Evolutionary conservation across 2,113 vertebrate species (phyloP).

Genomic region (Sylvietta virens): DNA sequence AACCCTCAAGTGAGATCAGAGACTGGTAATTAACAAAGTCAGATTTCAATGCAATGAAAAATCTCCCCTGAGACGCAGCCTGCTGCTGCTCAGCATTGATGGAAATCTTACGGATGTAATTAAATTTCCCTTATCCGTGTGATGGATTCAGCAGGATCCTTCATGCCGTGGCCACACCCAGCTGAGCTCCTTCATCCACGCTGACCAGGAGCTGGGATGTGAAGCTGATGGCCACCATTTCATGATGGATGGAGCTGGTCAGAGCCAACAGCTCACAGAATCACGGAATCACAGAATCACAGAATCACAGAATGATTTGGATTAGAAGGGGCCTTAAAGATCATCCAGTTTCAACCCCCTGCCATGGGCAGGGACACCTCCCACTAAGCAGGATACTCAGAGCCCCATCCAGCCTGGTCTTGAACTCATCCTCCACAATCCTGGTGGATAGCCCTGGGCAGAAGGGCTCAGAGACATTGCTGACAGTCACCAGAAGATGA

Average conservation of each 20-base stretch:
- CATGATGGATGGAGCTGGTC: background rate
- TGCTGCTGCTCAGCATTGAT: background rate
- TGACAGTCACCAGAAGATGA: background rate
- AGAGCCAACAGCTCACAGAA: background rate
- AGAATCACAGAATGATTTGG: background rate
- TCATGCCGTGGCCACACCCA: fast-evolving
- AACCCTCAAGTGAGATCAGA: slow-evolving; percentile 39
- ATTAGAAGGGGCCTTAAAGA: background rate
- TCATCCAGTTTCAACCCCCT: background rate
- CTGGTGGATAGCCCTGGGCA: background rate
- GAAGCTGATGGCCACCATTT: background rate
- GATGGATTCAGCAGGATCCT: background rate
- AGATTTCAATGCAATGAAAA: background rate
- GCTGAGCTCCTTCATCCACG: background rate
- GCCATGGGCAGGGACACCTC: background rate
- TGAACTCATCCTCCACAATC: background rate
- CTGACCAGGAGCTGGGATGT: background rate
- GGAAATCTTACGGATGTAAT: background rate
- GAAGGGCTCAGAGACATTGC: fast-evolving
- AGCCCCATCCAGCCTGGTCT: background rate
- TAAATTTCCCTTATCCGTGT: background rate
- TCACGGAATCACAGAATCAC: too few relatives aligned
- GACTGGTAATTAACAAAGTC: slow-evolving; percentile 51
- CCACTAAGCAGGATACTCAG: background rate
- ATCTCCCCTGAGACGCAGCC: background rate